Evolutionary conservation across 2,888 invertebrate genomes (phyloP), one percentile per base, ranked within the genome.

Genomic region (Agapetus fuscipes): DNA sequence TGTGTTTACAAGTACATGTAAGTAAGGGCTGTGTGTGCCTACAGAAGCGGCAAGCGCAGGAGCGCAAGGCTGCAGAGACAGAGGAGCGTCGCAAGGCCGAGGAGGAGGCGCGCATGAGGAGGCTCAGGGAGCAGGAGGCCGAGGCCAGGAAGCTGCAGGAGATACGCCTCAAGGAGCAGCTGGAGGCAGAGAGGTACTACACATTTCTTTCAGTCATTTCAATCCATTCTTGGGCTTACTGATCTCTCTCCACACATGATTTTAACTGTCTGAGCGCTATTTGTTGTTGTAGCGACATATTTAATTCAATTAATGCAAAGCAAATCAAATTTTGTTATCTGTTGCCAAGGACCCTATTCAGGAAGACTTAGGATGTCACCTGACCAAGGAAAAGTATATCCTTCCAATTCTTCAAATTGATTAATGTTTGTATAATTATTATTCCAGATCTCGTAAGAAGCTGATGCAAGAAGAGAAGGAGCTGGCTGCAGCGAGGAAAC

Each of bases 81-180:
- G 69, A 69, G 31, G 67, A 68, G 50, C 30, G 66, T 12, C 54
- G 67, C 0, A 49, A 51, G 0, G 61, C 59, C 0, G 68, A 69
- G 28, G 68, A 67, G 39, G 49, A 52, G 2, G 62, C 64, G 43
- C 44, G 66, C 0, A 56, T 51, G n/a, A 57, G 57, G 16, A 55
- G 50, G 2, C 13, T 36, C 50, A 53, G 3, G 57, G 59, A 47
- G 40, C 45, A 10, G 51, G 56, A 51, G 51, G 53, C 44, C 51
- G 70, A 59, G 55, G 65, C 54, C 53, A 60, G 66, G 40, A 61
- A 59, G 16, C 64, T 32, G 37, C 37, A 26, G 25, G 36, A 36
- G 16, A 60, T 64, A 45, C 62, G 61, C 45, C 62, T 59, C 51
- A 63, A 65, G 47, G 59, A 59, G 25, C 56, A 52, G 42, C 41